Evolutionary conservation across 2,113 vertebrate species (phyloP), one percentile per base, ranked within the genome.

Genomic region (Sinocyclocheilus rhinocerous): DNA sequence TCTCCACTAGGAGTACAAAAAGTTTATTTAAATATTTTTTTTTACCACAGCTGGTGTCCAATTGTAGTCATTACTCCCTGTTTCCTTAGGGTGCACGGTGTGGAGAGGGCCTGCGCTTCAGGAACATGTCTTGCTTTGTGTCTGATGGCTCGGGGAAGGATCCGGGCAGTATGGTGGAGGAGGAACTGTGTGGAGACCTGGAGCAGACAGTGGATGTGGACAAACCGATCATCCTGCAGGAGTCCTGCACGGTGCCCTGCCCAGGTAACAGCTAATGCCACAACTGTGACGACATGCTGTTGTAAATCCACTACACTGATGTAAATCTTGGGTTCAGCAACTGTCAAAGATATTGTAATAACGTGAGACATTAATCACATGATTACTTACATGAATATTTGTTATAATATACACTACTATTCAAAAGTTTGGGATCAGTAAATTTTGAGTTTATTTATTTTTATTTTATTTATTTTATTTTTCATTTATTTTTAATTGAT

Each of bases 121-220:
- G 98, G 83, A 99, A 98, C 42, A 94, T 99, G 88, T 98, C 97
- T 0, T 99, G 98, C 91, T 96, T 98, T 4, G 97, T 99, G 88
- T 96, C 95, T 26, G 96, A 99, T 50, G 97, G 97, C 26, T 95
- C 96, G 0, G 65, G 33, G 73, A 94, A 94, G 90, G 95, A 95
- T 79, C 81, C 91, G 48, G 95, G 95, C 87, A 97, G 96, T 91
- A 69, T 92, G 85, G 97, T 98, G 82, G 97, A 99, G 39, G 98
- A 99, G 12, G 98, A 98, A 87, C 95, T 97, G 75, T 99, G 98
- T 89, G 94, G 95, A 63, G 95, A 98, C 33, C 90, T 96, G 90
- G 97, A 98, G 59, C 96, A 95, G 69, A 84, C 93, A 7, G 93
- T 98, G 89, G 96, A 98, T 0, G 96, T 96, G 88, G 94, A 96